Conservation (phyloP, 2,113 vertebrate species). For the Struthidea cinerea region DNA sequence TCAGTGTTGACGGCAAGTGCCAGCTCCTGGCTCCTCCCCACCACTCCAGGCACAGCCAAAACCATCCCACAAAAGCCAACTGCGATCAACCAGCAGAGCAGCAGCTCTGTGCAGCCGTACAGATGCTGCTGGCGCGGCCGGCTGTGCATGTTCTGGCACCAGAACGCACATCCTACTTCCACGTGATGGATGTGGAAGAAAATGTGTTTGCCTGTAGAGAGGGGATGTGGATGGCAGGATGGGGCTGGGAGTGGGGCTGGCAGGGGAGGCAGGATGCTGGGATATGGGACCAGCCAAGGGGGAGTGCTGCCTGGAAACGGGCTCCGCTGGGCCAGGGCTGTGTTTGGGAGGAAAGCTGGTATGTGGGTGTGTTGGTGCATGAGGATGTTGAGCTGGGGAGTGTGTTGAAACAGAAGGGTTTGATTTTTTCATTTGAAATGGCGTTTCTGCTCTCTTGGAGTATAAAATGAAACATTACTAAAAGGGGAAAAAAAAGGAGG, state of each 20-base stretch:
- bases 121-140: neutral
- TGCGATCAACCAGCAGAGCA: neutral
- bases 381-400: neutral
- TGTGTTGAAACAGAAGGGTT: constrained; percentile 8
- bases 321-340: neutral
- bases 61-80: neutral
- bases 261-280: neutral
- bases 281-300: neutral
- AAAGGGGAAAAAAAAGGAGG: neutral
- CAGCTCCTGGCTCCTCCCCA: neutral
- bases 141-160: constrained; percentile 24
- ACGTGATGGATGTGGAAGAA: neutral
- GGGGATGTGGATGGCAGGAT: neutral
- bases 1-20: neutral
- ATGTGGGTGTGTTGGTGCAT: neutral
- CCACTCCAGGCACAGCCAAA: neutral
- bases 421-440: constrained; percentile 4
- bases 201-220: neutral
- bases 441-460: neutral
- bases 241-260: neutral
- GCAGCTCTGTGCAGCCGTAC: neutral
- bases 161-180: neutral
- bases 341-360: neutral
- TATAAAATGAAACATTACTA: neutral
- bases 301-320: neutral